Evolutionary conservation across 2,113 vertebrate species (phyloP).

Genomic region (Anoplopoma fimbria): DNA sequence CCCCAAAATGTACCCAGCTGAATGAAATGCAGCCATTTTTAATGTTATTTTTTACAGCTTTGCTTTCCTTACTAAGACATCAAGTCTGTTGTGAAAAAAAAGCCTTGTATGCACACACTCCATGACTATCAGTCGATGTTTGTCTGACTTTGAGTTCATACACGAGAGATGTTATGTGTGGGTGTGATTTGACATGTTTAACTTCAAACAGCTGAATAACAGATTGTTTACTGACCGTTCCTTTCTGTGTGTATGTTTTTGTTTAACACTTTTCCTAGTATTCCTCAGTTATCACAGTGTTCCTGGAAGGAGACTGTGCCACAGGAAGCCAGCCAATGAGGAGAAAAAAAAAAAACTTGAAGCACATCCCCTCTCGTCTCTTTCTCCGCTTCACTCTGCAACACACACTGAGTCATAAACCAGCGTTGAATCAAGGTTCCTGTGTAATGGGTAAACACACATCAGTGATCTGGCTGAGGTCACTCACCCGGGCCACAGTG

Average conservation of each 20-base stretch:
- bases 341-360: slow-evolving; percentile 7
- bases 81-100: neutral
- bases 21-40: neutral
- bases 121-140: neutral
- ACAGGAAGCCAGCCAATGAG: slow-evolving; percentile 20
- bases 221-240: neutral
- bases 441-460: slow-evolving; percentile 74
- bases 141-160: neutral
- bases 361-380: neutral
- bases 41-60: slow-evolving; percentile 6
- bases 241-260: slow-evolving; percentile 2
- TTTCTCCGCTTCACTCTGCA: slow-evolving; percentile 20
- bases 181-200: neutral
- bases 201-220: neutral
- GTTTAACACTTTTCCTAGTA: slow-evolving; percentile 40
- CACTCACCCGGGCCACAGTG: slow-evolving; percentile 57
- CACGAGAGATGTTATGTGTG: neutral
- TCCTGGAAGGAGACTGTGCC: slow-evolving; percentile 47
- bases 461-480: slow-evolving; percentile 64
- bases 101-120: neutral
- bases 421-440: slow-evolving; percentile 67
- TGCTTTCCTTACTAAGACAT: neutral
- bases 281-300: slow-evolving; percentile 30
- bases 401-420: slow-evolving; percentile 18
- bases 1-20: neutral